Evolutionary conservation across 2,113 vertebrate genomes (phyloP), one percentile per base, ranked within the genome.

Genomic region (Condylura cristata): DNA sequence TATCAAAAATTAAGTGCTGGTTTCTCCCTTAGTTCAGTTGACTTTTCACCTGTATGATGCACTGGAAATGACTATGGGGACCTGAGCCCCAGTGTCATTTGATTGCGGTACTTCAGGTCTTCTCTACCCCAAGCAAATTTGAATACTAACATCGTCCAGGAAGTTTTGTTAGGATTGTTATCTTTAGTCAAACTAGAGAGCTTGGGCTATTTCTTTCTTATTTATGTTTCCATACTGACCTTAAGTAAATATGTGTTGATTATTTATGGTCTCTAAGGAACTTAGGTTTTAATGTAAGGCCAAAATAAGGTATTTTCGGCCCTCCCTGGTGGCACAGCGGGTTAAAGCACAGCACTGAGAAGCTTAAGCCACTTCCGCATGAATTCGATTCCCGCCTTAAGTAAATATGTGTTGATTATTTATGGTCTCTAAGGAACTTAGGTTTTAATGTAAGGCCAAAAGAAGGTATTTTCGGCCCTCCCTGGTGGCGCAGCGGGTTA

Each of bases 221-320:
- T 71, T 3, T 37, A 8, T 84, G 16, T 68, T 30, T 41, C 39
- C 46, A 79, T 6, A 56, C 18, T 1, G 8, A 74, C 56, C 63
- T 84, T 46, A 72, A 91, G 7, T 66, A 86, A 70, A 74, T 93
- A 18, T 16, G 1, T 46, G 2, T 58, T 78, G 37, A 51, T 72
- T 95, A 78, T 34, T 66, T 63, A 39, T 74, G 24, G 30, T 71
- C 30, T 90, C 39, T 70, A 84, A 82, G 93, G 56, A 89, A 86
- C 20, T 66, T 85, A 37, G 0, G 0, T 37, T 89, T 94, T 86
- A 24, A 26, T 63, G 8, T 79, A 39, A 93, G 58, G 74, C 1
- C 46, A 90, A 83, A 74, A 46, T 60, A 85, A 53, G 24, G 22
- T 30, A 8, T n/a, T 16, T 70, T 37, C 26, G n/a, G n/a, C n/a